Conservation (phyloP, 2,113 vertebrate genomes). For the Rafetus swinhoei region DNA sequence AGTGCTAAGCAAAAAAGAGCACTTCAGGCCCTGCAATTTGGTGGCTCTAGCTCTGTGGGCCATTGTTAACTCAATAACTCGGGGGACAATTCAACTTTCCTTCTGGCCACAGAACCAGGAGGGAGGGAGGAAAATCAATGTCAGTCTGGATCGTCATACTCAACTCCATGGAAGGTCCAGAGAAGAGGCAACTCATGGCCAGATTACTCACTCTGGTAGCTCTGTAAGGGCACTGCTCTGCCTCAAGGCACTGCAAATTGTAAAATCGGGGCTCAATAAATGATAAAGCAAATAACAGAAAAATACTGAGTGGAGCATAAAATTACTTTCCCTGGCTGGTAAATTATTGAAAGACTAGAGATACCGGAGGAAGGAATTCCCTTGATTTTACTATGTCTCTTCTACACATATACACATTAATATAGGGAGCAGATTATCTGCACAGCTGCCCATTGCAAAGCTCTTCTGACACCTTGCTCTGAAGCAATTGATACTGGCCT, state of each 20-base stretch:
- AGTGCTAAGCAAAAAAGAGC: background rate
- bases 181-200: slow-evolving; percentile 65
- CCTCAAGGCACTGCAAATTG: slow-evolving; percentile 52
- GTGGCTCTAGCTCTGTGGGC: slow-evolving; percentile 17
- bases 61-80: slow-evolving; percentile 46
- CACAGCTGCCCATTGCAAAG: accelerated
- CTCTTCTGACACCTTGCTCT: background rate
- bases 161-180: background rate
- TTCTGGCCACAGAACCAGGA: slow-evolving; percentile 46
- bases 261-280: slow-evolving; percentile 61
- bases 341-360: slow-evolving; percentile 48
- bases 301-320: slow-evolving; percentile 16
- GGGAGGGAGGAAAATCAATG: background rate
- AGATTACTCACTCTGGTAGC: slow-evolving; percentile 65
- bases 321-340: background rate
- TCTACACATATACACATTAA: background rate
- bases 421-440: accelerated
- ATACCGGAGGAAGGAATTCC: background rate
- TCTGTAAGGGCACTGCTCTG: slow-evolving; percentile 41
- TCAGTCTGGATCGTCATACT: slow-evolving; percentile 19
- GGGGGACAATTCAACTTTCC: slow-evolving; percentile 40
- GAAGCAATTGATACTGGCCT: background rate
- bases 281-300: slow-evolving; percentile 46
- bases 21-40: background rate
- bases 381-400: background rate